These are phyloP conservation scores for Scylla paramamosain DNA, from an alignment of 1,140 invertebrate species.

Conservation along the genomic window DNA sequence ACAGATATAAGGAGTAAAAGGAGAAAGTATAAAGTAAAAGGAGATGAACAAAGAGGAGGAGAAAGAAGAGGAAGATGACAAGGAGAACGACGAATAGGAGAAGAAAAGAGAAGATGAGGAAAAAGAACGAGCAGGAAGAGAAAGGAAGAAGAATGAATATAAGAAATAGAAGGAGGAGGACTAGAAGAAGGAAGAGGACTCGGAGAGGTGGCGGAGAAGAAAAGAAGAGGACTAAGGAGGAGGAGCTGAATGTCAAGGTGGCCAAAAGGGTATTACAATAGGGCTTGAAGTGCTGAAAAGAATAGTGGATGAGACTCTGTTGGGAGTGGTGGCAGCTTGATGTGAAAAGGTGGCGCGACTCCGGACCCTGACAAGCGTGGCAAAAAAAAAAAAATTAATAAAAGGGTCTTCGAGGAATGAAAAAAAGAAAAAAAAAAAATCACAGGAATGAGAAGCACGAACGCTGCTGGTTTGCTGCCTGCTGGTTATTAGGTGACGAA, in stretches of 20 bases:
- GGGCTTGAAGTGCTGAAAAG: background rate
- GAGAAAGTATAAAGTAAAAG: no score
- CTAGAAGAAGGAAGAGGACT: no score
- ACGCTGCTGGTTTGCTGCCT: background rate
- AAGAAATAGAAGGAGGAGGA: no score
- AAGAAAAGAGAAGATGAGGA: background rate
- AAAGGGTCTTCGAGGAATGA: background rate
- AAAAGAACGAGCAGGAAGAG: background rate
- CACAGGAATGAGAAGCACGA: background rate
- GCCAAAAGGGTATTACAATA: background rate
- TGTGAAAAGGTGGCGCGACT: background rate
- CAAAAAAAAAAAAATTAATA: background rate
- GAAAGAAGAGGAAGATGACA: no score
- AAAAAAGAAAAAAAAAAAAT: background rate
- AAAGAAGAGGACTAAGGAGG: no score
- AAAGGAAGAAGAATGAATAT: no score
- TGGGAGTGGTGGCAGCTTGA: background rate
- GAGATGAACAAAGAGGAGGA: no score
- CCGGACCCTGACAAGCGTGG: background rate
- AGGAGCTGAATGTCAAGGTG: background rate
- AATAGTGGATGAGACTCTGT: background rate
- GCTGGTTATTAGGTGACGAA: background rate
- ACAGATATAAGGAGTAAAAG: no score
- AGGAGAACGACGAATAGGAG: no score
- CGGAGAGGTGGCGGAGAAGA: no score